A percentile compares a stretch with the other conserved stretches of the same genome.
Evolutionary conservation across 2,888 invertebrate species (phyloP).

Genomic region (Aricia artaxerxes): DNA sequence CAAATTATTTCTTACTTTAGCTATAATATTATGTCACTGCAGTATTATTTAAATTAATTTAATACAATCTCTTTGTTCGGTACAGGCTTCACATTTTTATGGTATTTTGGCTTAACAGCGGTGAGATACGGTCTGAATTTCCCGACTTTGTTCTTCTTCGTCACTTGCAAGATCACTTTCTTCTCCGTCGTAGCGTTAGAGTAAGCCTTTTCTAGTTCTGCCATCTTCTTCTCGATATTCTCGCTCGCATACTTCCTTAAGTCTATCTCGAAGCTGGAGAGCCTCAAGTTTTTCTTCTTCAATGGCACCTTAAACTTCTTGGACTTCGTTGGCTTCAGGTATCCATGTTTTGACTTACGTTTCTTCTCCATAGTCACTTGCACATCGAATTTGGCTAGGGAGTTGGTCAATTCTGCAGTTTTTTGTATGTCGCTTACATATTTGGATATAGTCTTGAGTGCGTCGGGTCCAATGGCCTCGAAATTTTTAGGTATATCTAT

Average conservation of each 20-base stretch:
- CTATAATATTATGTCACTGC: too few species aligned
- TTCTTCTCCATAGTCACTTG: neutral
- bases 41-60: neutral
- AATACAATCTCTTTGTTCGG: slow-evolving; percentile 4
- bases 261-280: slow-evolving; percentile 22
- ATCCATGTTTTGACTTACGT: neutral
- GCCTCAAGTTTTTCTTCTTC: slow-evolving; percentile 22
- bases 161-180: neutral
- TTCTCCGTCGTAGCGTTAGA: neutral
- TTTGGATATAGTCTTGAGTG: neutral
- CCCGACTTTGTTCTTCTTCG: neutral
- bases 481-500: neutral
- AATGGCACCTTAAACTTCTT: slow-evolving; percentile 25
- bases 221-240: neutral
- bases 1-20: too few species aligned
- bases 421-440: neutral
- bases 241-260: neutral
- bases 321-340: neutral
- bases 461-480: neutral
- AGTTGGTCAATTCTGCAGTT: neutral
- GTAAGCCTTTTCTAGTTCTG: neutral
- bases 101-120: neutral
- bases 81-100: neutral
- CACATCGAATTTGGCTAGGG: neutral
- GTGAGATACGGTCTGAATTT: slow-evolving; percentile 3